Base-by-base conservation (phyloP, 2,113 vertebrate genomes). In the Percina caprodes region DNA sequence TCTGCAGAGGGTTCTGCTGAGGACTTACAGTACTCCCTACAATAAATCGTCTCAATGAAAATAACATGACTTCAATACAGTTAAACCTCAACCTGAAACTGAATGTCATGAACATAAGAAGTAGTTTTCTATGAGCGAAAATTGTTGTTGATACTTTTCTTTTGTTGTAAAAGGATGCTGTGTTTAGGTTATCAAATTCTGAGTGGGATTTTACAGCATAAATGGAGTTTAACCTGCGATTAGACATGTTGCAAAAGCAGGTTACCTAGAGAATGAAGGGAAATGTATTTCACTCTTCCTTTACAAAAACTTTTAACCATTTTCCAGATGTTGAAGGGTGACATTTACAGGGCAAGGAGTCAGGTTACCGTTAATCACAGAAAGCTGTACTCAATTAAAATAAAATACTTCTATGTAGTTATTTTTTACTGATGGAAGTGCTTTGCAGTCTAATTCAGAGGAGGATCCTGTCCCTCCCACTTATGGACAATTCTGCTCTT, bases 11-110 rank as follows among this genome's bases (percentile, higher is more conserved):
- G 10, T 39, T 74, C 58, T 0, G n/a, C 62, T 54, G n/a, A 77
- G 15, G 35, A 68, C 49, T 51, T 2, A 39, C 55, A 71, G 45
- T 16, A 24, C 55, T 71, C 5, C 0, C 46, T 69, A 66, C n/a
- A 45, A 19, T 63, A 45, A 19, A 78, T 26, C 59, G 65, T 69
- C 8, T 69, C 54, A 24, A 77, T 60, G 33, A 35, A 75, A 77
- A 69, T 51, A 63, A 87, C 77, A 79, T 24, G 54, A 70, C 21
- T 66, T 66, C 5, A 63, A 56, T 12, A 7, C 42, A 66, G 19
- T 39, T 14, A 33, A 56, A 79, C 5, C 39, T 71, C 26, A 79
- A n/a, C 45, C 19, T 52, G 48, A 84, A 68, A 23, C 18, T 46
- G 18, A 68, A 68, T 15, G 13, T 26, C 11, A 51, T 79, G 54